A percentile compares a stretch with the other conserved stretches of the same genome.
Evolutionary conservation across 2,797 vertebrate species (phyloP).

Genomic region (Simalia tracyae): DNA sequence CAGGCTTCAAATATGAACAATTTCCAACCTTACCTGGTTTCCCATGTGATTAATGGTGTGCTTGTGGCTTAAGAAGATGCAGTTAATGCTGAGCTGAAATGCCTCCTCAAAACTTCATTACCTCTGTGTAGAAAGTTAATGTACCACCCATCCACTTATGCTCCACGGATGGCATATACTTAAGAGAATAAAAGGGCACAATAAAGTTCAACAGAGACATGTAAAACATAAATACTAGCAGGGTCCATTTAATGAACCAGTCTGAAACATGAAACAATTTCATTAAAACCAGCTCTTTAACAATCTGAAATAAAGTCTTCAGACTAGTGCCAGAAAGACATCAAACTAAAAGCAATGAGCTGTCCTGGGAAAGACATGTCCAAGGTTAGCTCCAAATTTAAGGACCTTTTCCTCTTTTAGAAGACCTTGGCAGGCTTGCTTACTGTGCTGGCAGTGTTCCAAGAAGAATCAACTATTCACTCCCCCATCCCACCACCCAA

Average conservation of each 20-base stretch:
- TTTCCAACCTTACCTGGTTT: background rate
- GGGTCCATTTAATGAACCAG: background rate
- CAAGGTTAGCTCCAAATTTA: background rate
- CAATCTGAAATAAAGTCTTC: background rate
- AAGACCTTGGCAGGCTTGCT: background rate
- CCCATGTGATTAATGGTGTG: background rate
- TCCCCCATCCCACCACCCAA: background rate
- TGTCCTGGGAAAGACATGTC: background rate
- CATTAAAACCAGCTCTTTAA: background rate
- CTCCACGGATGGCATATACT: background rate
- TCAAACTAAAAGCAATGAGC: background rate
- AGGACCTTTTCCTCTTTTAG: background rate
- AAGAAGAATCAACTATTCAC: background rate
- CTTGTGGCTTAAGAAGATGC: background rate
- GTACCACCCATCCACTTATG: background rate
- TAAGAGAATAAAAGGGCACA: background rate
- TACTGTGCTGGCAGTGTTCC: background rate
- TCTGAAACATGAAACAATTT: background rate
- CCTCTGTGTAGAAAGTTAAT: background rate
- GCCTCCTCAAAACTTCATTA: background rate
- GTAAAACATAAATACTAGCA: background rate
- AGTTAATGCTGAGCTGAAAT: background rate
- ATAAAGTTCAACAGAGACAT: background rate
- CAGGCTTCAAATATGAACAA: background rate
- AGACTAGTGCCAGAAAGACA: background rate